These are phyloP conservation scores for Drosophila kurseongensis DNA, from an alignment of 1,140 invertebrate species.

Conservation along the genomic window DNA sequence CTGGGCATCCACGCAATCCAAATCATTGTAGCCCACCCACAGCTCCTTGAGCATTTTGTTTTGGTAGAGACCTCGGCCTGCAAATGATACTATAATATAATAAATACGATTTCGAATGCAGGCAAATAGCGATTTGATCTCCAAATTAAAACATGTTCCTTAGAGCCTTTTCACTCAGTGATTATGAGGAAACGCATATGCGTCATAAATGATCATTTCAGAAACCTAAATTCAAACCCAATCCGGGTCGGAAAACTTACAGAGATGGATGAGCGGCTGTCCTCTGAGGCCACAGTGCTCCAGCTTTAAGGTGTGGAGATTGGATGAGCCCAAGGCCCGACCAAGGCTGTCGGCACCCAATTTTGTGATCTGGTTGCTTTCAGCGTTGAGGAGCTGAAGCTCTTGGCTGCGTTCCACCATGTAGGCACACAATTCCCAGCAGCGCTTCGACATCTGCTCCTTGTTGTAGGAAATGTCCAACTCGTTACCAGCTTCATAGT, in stretches of 20 bases:
- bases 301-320: conserved; percentile 90
- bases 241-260: conserved; percentile 84
- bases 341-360: conserved; percentile 76
- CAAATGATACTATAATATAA: conserved; percentile 30
- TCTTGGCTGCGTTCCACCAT: conserved; percentile 80
- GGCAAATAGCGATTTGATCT: background rate
- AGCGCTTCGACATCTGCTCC: conserved; percentile 88
- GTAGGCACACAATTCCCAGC: conserved; percentile 88
- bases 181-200: background rate
- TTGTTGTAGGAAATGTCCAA: conserved; percentile 92
- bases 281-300: conserved; percentile 90
- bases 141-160: too few species aligned
- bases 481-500: conserved; percentile 92
- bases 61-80: conserved; percentile 92
- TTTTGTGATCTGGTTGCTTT: conserved; percentile 81
- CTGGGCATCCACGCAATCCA: conserved; percentile 90
- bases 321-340: conserved; percentile 85
- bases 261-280: conserved; percentile 88
- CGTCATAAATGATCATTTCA: background rate
- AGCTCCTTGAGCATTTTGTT: conserved; percentile 92
- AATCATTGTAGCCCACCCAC: conserved; percentile 92
- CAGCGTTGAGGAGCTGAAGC: conserved; percentile 74
- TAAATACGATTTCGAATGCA: background rate
- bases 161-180: too few species aligned
- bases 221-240: background rate